Base-by-base conservation (phyloP, 2,113 vertebrate genomes). In the Helogale parvula region DNA sequence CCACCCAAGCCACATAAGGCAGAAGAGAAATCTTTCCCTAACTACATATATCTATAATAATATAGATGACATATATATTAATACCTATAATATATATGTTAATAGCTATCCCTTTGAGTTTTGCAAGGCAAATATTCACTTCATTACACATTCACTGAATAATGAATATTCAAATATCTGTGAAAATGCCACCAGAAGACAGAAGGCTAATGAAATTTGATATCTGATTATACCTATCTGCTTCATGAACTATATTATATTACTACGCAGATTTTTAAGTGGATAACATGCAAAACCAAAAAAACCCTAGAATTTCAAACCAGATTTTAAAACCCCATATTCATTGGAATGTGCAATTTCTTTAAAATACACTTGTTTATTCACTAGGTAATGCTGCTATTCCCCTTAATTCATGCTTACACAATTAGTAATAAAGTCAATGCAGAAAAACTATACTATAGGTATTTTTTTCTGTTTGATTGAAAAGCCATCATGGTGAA, bases 181-280 rank as follows among this genome's bases (percentile, higher is more conserved):
- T 71, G 72, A 76, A 82, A 83, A 72, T 88, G 77, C 41, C 69
- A 76, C 31, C 31, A 82, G 89, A 90, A 94, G 82, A 86, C 60
- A 94, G 41, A 91, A 94, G 29, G 41, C 45, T 96, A 94, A 89
- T 89, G 88, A 94, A 76, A 92, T 90, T 77, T 88, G 17, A 76
- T 90, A 87, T 92, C 45, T 89, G 79, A 68, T 90, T 90, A 86
- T 45, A 85, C 45, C 8, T 77, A 52, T 14, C 10, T 81, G 45
- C 76, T 81, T 82, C 35, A 54, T 68, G 47, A 90, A 90, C 79
- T 72, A 79, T 50, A 81, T 54, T 38, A 82, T 50, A 81, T 54
- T 38, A 82, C n/a, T 90, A 87, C 87, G 45, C 21, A 85, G 11
- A 66, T 29, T 63, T 91, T 77, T 77, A 65, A 72, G 65, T 60